Evolutionary conservation across 2,113 vertebrate species (phyloP).

Genomic region (Phylloscopus whistleri): DNA sequence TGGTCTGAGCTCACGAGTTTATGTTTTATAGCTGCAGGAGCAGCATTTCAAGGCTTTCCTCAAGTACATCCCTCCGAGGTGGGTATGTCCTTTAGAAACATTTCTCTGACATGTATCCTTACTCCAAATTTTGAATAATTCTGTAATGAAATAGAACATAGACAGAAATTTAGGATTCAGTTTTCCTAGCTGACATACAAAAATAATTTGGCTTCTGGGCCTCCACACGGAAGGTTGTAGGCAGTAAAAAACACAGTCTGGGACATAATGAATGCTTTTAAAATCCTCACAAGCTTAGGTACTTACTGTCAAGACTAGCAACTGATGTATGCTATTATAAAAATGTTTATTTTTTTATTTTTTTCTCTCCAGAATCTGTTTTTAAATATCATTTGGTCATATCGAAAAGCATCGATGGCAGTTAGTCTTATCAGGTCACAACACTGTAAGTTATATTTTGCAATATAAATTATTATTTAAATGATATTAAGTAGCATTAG

Average conservation of each 20-base stretch:
- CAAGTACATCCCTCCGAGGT: neutral
- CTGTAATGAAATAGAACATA: neutral
- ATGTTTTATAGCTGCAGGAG: neutral
- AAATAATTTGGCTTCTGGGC: slow-evolving; percentile 6
- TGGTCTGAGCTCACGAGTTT: neutral
- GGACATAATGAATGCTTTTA: neutral
- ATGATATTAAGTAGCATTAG: slow-evolving; percentile 12
- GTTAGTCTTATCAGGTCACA: slow-evolving; percentile 28
- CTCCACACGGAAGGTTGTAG: neutral
- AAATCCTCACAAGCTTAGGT: neutral
- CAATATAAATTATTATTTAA: slow-evolving; percentile 55
- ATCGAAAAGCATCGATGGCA: slow-evolving; percentile 11
- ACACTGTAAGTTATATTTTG: slow-evolving; percentile 15
- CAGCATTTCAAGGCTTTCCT: neutral
- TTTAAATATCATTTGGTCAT: neutral
- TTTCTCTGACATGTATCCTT: neutral
- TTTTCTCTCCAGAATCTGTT: neutral
- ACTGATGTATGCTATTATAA: slow-evolving; percentile 3
- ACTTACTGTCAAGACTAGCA: neutral
- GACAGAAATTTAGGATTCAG: neutral
- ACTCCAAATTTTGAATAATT: neutral
- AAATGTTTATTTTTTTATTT: neutral
- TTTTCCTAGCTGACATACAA: neutral
- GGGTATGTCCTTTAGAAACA: neutral
- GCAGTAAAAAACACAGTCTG: slow-evolving; percentile 9